Base-by-base conservation (phyloP, 2,888 invertebrate genomes). In the Nesidiocoris tenuis region DNA sequence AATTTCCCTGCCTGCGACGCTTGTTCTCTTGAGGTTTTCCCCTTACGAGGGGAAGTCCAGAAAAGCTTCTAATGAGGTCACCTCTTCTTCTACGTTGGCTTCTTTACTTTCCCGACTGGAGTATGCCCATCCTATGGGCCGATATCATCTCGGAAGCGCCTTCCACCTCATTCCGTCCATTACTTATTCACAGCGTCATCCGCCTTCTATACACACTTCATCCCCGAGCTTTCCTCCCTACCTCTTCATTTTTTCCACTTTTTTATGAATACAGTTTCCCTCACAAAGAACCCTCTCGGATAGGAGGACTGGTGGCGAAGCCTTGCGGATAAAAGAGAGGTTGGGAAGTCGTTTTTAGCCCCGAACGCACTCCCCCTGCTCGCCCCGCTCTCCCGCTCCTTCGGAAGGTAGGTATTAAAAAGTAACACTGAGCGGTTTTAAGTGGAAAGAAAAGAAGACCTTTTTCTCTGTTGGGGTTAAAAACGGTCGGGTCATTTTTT, bases 151-250 rank as follows among this genome's bases (percentile, higher is more conserved):
- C 39, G 39, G 39, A 39, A 39, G 39, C 39, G 12, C 39, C 39
- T 39, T 39, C 39, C 39, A 39, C 39, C 39, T 39, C 39, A 39
- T 39, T 39, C 39, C 65, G 65, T 24, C 19, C 65, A 65, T 65
- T 65, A 65, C 65, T 65, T 65, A 65, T 65, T 65, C 65, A 65
- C 65, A 65, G 39, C 25, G 65, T 65, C 65, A 65, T 65, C 65
- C 25, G 65, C 16, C 22, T 39, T 65, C 65, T 65, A 65, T 65
- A 65, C 39, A 65, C 65, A 65, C 39, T 65, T 65, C 65, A 65
- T 1, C 39, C 39, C 12, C 39, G 23, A 22, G 17, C 22, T 2
- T 24, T 17, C 64, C 17, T 64, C 12, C 12, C 64, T 21, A 16
- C 25, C 39, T 25, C n/a, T 39, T 23, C 63, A 9, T 25, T 24